A percentile compares a stretch with the other conserved stretches of the same genome.
phyloP scores from a whole-genome alignment of 2,888 invertebrate species.

The Prosopocoilus inquinatus region DNA sequence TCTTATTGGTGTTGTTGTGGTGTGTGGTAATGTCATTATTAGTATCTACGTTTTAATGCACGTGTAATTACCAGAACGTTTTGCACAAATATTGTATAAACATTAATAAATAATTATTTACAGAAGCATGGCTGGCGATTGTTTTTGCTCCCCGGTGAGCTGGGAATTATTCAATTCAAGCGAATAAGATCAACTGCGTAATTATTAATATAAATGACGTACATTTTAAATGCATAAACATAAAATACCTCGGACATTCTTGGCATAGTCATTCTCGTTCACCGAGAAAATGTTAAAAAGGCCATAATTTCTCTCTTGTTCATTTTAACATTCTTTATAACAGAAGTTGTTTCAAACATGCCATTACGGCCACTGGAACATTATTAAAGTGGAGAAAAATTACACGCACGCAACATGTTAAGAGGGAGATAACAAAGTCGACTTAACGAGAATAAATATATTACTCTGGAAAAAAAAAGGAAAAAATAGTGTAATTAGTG shows the following conservation, averaged over 20 bases:
- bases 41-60: too few relatives aligned
- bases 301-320: conserved; percentile 14
- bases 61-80: too few relatives aligned
- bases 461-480: not conserved
- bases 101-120: too few relatives aligned
- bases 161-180: too few relatives aligned
- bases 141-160: too few relatives aligned
- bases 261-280: not conserved
- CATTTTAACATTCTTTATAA: conserved; percentile 24
- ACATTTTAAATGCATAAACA: not conserved
- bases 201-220: not conserved
- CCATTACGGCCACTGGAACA: conserved; percentile 28
- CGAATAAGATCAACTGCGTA: not conserved
- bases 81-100: too few relatives aligned
- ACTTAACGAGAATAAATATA: conserved; percentile 8
- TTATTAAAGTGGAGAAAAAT: conserved; percentile 23
- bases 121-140: too few relatives aligned
- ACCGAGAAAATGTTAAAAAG: not conserved
- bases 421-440: conserved; percentile 8
- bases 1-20: too few relatives aligned
- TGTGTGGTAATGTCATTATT: too few relatives aligned
- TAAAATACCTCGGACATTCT: not conserved
- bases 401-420: conserved; percentile 8
- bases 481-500: conserved; percentile 22
- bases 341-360: conserved; percentile 26